Evolutionary conservation across 2,888 invertebrate genomes (phyloP), one percentile per base, ranked within the genome.

Genomic region (Pheosia tremula): DNA sequence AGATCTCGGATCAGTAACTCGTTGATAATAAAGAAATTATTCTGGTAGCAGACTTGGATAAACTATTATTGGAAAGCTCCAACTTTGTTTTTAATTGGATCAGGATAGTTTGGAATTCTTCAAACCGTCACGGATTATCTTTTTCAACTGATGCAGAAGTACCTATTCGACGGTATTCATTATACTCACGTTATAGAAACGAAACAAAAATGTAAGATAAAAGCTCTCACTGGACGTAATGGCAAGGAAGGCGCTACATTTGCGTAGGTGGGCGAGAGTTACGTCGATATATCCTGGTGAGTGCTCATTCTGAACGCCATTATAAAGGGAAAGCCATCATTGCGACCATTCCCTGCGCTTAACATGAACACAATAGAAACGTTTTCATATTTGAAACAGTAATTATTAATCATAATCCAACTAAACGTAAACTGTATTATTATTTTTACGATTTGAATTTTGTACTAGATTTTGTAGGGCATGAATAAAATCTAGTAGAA

Each of bases 271-370:
- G 3, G 50, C 3, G 24, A 7, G 69, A 61, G 63, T 72, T 73
- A 72, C 75, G 71, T 61, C 74, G 71, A 81, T 83, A 83, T 80
- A 82, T 82, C 68, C 71, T 61, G 65, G 68, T 56, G 74, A 81
- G 76, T 69, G 81, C 79, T 83, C 82, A 82, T 86, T 85, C 72
- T 77, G 62, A 75, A 80, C 72, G 66, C 83, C 82, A 84, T 86
- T 84, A 85, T 80, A 74, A 74, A 79, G 63, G 77, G 78, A 80
- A 76, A 75, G 80, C 79, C 75, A 79, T 84, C 81, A 81, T 81
- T 82, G 80, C 77, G 77, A 75, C 83, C 79, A 80, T 85, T 84
- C 77, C 74, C 67, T 24, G 24, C 49, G 70, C 77, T 77, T 70
- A 78, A 78, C 78, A 75, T 64, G 74, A 71, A 78, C 78, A 80